Percentiles rank a stretch among this genome's conserved stretches.
Conservation (phyloP, 1,140 invertebrate genomes). For the Triops cancriformis region DNA sequence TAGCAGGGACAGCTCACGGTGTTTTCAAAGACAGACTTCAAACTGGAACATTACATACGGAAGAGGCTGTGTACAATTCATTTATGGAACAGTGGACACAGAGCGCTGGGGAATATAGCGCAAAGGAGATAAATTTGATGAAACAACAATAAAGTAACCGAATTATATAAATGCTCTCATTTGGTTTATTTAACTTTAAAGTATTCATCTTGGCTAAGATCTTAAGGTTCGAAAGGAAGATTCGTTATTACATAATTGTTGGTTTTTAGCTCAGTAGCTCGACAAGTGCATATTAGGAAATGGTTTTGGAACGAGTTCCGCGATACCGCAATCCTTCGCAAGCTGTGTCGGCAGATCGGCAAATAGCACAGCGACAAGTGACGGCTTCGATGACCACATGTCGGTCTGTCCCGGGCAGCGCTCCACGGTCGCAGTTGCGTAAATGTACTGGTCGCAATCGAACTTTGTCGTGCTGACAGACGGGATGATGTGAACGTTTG, state of each 20-base stretch:
- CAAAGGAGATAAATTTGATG: neutral
- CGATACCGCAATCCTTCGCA: slow-evolving; percentile 48
- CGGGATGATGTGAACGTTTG: slow-evolving; percentile 69
- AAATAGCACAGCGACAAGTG: slow-evolving; percentile 49
- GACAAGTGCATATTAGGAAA: neutral
- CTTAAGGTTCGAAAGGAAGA: slow-evolving; percentile 29
- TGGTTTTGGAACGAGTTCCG: slow-evolving; percentile 32
- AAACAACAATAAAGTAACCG: neutral
- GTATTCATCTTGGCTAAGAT: neutral
- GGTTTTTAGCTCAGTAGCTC: neutral
- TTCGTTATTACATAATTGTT: slow-evolving; percentile 28
- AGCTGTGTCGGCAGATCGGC: slow-evolving; percentile 44
- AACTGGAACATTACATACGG: neutral
- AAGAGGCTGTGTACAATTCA: neutral
- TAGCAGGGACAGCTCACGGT: neutral
- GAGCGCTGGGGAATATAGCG: neutral
- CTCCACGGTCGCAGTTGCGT: slow-evolving; percentile 54
- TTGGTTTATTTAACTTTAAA: slow-evolving; percentile 16
- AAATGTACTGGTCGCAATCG: slow-evolving; percentile 47
- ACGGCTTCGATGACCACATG: slow-evolving; percentile 56
- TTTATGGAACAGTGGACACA: neutral
- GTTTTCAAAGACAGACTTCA: neutral
- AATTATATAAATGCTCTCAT: neutral
- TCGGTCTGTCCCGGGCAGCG: slow-evolving; percentile 45
- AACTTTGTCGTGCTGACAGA: slow-evolving; percentile 64